Conservation (phyloP, 2,113 vertebrate genomes). For the Candoia aspera region DNA sequence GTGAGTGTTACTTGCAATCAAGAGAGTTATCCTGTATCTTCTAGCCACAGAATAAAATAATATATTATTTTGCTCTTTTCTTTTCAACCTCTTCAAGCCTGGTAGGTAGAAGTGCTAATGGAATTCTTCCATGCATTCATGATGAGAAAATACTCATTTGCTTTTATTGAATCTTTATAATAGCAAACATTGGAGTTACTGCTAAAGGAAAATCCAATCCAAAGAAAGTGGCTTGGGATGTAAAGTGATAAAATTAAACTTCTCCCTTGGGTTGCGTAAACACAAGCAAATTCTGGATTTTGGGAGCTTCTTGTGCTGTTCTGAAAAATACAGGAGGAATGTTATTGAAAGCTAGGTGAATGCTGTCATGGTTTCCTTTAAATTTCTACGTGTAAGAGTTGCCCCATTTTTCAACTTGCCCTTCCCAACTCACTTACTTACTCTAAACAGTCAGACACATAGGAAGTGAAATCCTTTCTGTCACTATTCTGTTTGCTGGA, state of each 20-base stretch:
- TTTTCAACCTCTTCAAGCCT: neutral
- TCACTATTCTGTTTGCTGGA: neutral
- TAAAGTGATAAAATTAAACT: neutral
- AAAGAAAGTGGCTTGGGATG: neutral
- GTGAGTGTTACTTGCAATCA: neutral
- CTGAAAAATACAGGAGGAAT: neutral
- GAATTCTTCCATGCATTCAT: accelerated
- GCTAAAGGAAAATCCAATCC: neutral
- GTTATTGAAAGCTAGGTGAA: neutral
- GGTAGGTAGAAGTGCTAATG: neutral
- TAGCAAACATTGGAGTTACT: neutral
- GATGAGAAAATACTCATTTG: neutral
- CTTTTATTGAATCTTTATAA: neutral
- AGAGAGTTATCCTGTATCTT: neutral
- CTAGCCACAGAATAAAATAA: neutral
- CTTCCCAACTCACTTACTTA: neutral
- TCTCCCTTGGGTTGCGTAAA: neutral
- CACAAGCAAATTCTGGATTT: neutral
- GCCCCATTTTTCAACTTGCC: neutral
- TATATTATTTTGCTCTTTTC: neutral
- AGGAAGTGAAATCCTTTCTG: neutral
- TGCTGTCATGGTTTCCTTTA: neutral
- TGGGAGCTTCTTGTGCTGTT: neutral
- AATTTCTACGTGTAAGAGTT: neutral
- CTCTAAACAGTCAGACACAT: neutral